Conservation (phyloP, 2,888 invertebrate genomes). For the Byasa hedistus region DNA sequence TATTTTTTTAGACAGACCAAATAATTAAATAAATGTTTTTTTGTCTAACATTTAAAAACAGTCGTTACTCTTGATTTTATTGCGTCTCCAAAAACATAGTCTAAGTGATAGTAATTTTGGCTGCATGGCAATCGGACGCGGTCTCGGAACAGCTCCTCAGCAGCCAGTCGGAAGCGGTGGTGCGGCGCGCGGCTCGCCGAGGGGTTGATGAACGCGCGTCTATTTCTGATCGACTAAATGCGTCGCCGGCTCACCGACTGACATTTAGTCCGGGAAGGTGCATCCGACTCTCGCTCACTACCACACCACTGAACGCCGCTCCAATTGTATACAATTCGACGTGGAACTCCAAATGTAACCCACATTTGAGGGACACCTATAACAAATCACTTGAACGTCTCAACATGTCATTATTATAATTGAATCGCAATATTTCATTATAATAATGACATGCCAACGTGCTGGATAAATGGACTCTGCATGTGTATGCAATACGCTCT, state of each 20-base stretch:
- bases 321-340: constrained; percentile 21
- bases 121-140: constrained; percentile 4
- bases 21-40: too few species aligned
- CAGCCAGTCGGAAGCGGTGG: constrained; percentile 38
- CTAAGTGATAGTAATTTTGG: constrained; percentile 6
- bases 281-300: constrained; percentile 53
- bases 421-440: too few species aligned
- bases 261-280: constrained; percentile 76
- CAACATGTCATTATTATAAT: too few species aligned
- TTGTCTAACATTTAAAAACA: too few species aligned
- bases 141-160: constrained; percentile 24
- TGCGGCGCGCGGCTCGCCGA: constrained; percentile 66
- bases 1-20: too few species aligned
- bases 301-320: constrained; percentile 15
- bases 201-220: constrained; percentile 78
- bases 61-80: too few species aligned
- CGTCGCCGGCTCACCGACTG: constrained; percentile 73
- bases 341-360: constrained; percentile 17
- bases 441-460: too few species aligned
- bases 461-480: too few species aligned
- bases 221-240: constrained; percentile 77
- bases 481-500: too few species aligned
- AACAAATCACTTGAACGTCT: not conserved
- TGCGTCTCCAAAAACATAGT: too few species aligned
- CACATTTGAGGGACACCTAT: constrained; percentile 5